These are phyloP conservation scores for Nemopilema nomurai DNA, from an alignment of 30 jellyfish, hydroid and myxozoan genomes.

Conservation along the genomic window DNA sequence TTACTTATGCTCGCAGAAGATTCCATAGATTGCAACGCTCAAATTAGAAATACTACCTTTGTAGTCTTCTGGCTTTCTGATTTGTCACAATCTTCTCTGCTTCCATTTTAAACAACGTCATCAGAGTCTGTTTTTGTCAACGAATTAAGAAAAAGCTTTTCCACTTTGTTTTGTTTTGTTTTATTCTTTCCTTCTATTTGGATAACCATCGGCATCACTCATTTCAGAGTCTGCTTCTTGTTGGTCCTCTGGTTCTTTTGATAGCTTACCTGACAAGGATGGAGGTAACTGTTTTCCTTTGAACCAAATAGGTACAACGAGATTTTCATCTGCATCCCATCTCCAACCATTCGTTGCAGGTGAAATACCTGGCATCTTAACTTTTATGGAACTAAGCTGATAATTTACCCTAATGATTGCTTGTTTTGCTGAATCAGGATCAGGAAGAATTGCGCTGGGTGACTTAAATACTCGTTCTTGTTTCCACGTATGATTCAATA, in stretches of 20 bases:
- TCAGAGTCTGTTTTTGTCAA: constrained; percentile 1
- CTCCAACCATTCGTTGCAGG: constrained; percentile 25
- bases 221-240: constrained; percentile 32
- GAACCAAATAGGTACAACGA: constrained; percentile 25
- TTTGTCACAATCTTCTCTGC: constrained; percentile 3
- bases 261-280: background rate
- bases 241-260: constrained; percentile 1
- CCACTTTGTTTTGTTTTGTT: constrained; percentile 1
- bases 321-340: constrained; percentile 22
- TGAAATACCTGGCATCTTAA: background rate
- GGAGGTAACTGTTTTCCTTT: constrained; percentile 33
- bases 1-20: too few species aligned
- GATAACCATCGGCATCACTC: constrained; percentile 9
- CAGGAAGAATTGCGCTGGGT: constrained; percentile 20
- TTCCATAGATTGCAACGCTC: too few species aligned
- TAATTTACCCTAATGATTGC: constrained; percentile 38
- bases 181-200: background rate
- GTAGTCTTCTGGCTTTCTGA: constrained; percentile 15
- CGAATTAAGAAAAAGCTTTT: background rate
- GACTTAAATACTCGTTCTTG: constrained; percentile 29
- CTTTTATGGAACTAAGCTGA: constrained; percentile 15
- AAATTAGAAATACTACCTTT: too few species aligned
- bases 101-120: constrained; percentile 8
- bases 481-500: constrained; percentile 34
- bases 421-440: constrained; percentile 32